Base-by-base conservation (phyloP, 1,140 invertebrate species). In the Drosophila sp. region DNA sequence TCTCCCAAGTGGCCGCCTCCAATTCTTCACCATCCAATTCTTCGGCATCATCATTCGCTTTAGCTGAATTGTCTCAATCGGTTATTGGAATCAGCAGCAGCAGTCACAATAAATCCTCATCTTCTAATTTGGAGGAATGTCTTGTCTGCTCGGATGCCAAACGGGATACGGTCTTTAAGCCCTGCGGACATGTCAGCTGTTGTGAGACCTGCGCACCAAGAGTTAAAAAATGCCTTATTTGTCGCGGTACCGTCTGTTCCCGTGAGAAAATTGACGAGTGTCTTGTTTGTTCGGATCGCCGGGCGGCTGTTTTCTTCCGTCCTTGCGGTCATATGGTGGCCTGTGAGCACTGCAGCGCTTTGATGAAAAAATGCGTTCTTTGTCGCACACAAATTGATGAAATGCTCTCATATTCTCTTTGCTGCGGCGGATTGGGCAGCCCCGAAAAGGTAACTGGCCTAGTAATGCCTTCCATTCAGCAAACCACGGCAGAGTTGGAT, bases 361-460 rank as follows among this genome's bases (percentile, higher is more conserved):
- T 99, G 60, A 98, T 99, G 97, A 98, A 98, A 93, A 99, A 98
- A 93, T 99, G 98, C 93, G 97, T 99, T 1, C 95, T 97, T 82
- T 99, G 98, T 92, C 94, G 98, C 73, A 95, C 96, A 6, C 96
- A 96, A 83, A 98, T 99, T 86, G 97, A 97, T 72, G 94, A 95
- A 84, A 95, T 96, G 92, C 92, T 95, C 58, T 94, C 94, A 10
- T 95, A 96, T 83, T 94, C 94, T 27, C 94, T 96, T 2, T 97
- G 96, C 71, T 95, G 94, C 78, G 95, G 95, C 4, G 94, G 94
- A 23, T 86, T 90, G 61, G 94, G 94, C 25, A 93, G 92, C 2
- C 93, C 94, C 41, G 93, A 93, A 3, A 94, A 95, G 80, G 93
- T 94, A 0, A 62, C 57, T 10, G 54, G 44, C 23, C 7, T 50